Evolutionary conservation across 2,113 vertebrate genomes (phyloP).

Genomic region (Aramus guarauna): DNA sequence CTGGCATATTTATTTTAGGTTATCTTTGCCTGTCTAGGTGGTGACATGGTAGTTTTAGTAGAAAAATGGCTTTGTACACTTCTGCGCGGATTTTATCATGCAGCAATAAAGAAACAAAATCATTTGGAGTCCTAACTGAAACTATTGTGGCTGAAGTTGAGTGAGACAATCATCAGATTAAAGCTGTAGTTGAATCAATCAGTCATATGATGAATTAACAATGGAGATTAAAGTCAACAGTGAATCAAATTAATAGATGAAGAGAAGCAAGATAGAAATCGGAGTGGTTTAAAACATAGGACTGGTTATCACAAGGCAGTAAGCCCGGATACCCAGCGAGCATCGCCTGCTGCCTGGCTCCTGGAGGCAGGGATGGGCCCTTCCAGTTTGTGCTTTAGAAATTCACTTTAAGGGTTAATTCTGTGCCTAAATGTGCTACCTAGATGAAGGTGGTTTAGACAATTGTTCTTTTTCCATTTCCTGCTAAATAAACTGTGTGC

Average conservation of each 20-base stretch:
- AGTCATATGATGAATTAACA: constrained; percentile 41
- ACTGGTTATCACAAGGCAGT: neutral
- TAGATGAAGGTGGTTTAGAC: neutral
- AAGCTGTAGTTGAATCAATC: neutral
- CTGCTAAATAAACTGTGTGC: neutral
- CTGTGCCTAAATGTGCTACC: neutral
- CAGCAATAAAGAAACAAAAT: neutral
- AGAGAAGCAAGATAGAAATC: neutral
- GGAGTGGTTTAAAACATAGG: neutral
- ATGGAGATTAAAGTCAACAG: neutral
- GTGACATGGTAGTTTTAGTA: neutral
- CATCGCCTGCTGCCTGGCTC: neutral
- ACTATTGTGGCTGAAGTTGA: neutral
- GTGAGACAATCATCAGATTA: neutral
- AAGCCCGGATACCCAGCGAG: too few species aligned
- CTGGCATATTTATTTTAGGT: constrained; percentile 27
- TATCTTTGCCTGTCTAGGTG: constrained; percentile 16
- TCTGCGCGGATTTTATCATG: neutral
- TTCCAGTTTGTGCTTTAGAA: neutral
- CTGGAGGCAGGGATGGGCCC: neutral
- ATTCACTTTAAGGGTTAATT: neutral
- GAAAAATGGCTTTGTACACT: constrained; percentile 5
- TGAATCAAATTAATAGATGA: neutral
- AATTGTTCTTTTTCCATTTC: neutral
- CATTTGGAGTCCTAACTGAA: neutral